These are phyloP conservation scores for Seriola rivoliana DNA, from an alignment of 2,113 vertebrate genomes.

Conservation along the genomic window DNA sequence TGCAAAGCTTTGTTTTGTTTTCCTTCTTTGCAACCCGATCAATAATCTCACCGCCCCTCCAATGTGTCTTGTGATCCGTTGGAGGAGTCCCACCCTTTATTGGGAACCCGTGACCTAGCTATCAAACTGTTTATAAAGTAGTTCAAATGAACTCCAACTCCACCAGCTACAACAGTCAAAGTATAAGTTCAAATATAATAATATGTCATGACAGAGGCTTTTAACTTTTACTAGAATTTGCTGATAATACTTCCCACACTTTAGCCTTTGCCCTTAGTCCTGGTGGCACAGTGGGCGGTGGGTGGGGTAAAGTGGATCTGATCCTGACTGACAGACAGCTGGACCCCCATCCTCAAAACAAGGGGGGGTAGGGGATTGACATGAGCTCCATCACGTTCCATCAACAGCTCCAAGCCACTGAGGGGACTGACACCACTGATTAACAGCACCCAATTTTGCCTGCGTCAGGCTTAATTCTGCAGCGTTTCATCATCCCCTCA, in stretches of 20 bases:
- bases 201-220: too few relatives aligned
- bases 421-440: constrained; percentile 47
- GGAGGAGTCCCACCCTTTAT: too few relatives aligned
- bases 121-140: too few relatives aligned
- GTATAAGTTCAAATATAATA: too few relatives aligned
- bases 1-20: too few relatives aligned
- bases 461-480: constrained; percentile 51
- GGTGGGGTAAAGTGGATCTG: constrained; percentile 10
- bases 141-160: too few relatives aligned
- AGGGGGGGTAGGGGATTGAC: neutral
- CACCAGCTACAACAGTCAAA: too few relatives aligned
- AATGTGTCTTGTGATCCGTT: too few relatives aligned
- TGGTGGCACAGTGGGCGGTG: neutral
- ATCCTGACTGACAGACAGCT: constrained; percentile 56
- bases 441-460: constrained; percentile 38
- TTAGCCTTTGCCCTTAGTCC: neutral
- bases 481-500: constrained; percentile 42
- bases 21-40: too few relatives aligned
- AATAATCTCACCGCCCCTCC: too few relatives aligned
- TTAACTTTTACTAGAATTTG: too few relatives aligned
- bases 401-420: constrained; percentile 19
- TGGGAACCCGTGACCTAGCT: too few relatives aligned
- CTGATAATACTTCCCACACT: neutral
- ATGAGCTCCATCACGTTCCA: neutral
- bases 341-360: constrained; percentile 8